These are phyloP conservation scores for Ibidorhyncha struthersii DNA, from an alignment of 2,113 vertebrate genomes.

Conservation along the genomic window DNA sequence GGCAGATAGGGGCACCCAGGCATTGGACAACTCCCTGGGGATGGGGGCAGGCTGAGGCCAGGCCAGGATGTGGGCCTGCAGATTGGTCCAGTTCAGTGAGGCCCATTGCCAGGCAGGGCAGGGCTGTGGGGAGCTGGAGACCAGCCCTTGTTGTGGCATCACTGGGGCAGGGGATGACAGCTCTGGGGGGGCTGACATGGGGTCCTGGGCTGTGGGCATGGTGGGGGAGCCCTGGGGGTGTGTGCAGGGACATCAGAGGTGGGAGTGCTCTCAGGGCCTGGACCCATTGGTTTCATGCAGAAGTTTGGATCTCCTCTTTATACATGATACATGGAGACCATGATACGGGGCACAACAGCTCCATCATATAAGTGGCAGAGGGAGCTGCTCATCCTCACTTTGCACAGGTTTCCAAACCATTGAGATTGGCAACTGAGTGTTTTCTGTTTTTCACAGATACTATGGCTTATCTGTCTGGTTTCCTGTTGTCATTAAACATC, in stretches of 20 bases:
- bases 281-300: neutral
- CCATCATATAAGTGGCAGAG: neutral
- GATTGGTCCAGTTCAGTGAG: neutral
- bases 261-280: neutral
- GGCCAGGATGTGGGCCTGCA: neutral
- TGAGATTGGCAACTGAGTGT: neutral
- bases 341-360: neutral
- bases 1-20: neutral
- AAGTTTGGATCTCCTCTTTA: neutral
- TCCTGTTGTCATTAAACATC: constrained; percentile 92
- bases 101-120: neutral
- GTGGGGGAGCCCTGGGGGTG: neutral
- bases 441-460: constrained; percentile 79
- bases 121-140: neutral
- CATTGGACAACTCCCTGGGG: neutral
- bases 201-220: neutral
- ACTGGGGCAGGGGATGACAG: neutral
- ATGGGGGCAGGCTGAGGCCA: neutral
- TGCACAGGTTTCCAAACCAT: neutral
- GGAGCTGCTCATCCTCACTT: neutral
- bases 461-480: constrained; percentile 95
- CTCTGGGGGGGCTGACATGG: neutral
- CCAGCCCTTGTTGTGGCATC: neutral
- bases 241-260: neutral
- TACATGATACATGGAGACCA: neutral